Evolutionary conservation across 2,113 vertebrate genomes (phyloP).

Genomic region (Procavia capensis): DNA sequence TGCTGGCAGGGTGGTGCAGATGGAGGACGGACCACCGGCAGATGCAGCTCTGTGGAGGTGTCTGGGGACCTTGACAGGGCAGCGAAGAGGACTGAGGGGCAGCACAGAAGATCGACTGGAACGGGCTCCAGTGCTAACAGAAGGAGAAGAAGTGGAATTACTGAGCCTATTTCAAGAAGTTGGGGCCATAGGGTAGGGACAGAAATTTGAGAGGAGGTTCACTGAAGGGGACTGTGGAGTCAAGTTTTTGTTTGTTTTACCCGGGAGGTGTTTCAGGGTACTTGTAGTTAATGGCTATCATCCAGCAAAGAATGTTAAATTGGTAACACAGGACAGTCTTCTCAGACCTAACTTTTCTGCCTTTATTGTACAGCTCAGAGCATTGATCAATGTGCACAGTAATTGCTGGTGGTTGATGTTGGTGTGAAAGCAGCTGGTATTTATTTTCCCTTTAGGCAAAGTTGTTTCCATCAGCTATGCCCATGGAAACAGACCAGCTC

Average conservation of each 20-base stretch:
- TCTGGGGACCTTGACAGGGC: not conserved
- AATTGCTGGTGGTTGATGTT: slow-evolving; percentile 70
- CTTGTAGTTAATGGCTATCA: not conserved
- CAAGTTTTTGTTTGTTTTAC: not conserved
- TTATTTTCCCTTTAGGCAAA: slow-evolving; percentile 77
- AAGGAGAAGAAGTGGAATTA: not conserved
- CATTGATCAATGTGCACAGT: slow-evolving; percentile 68
- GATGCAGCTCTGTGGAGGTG: not conserved
- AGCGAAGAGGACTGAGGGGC: no score
- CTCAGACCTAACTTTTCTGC: slow-evolving; percentile 12
- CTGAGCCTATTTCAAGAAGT: not conserved
- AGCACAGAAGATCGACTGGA: no score
- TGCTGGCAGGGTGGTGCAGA: not conserved
- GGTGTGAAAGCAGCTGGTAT: slow-evolving; percentile 61
- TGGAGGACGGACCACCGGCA: not conserved
- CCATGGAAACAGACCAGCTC: slow-evolving; percentile 59
- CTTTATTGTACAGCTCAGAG: slow-evolving; percentile 37
- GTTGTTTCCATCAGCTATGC: slow-evolving; percentile 65
- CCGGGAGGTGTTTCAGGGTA: not conserved
- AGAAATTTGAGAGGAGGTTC: not conserved
- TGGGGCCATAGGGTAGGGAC: not conserved
- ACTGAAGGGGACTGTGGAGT: not conserved
- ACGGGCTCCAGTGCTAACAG: not conserved
- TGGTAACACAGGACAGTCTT: not conserved
- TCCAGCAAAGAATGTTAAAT: not conserved